These are phyloP conservation scores for Dromaius novaehollandiae DNA, from an alignment of 2,113 vertebrate genomes.

Conservation along the genomic window DNA sequence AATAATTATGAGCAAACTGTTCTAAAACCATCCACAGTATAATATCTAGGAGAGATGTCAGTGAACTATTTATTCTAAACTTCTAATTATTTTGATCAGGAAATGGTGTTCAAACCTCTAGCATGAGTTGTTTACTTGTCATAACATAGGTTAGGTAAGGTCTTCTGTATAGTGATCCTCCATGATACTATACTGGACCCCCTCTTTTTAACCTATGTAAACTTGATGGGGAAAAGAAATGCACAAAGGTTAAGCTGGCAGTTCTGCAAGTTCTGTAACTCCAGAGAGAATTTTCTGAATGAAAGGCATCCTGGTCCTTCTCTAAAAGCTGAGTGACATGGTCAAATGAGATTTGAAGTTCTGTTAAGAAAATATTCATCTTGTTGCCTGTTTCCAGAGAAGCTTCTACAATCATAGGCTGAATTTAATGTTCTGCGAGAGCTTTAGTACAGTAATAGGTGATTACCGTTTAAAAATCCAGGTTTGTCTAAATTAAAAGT, in stretches of 20 bases:
- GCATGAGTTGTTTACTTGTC: background rate
- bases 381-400: background rate
- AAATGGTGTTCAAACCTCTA: background rate
- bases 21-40: rapidly evolving
- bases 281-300: background rate
- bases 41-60: background rate
- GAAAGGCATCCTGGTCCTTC: background rate
- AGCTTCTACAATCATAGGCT: background rate
- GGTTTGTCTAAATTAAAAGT: background rate
- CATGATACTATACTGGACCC: background rate
- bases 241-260: background rate
- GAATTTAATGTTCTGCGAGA: background rate
- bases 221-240: background rate
- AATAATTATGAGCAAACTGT: background rate
- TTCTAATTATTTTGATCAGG: background rate
- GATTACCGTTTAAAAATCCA: background rate
- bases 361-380: background rate
- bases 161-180: background rate
- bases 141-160: background rate
- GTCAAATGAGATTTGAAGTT: background rate
- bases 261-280: background rate
- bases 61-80: background rate
- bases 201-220: background rate
- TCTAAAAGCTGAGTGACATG: background rate
- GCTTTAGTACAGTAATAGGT: background rate